These are phyloP conservation scores for Operophtera brumata DNA, from an alignment of 2,888 invertebrate genomes.

Conservation along the genomic window DNA sequence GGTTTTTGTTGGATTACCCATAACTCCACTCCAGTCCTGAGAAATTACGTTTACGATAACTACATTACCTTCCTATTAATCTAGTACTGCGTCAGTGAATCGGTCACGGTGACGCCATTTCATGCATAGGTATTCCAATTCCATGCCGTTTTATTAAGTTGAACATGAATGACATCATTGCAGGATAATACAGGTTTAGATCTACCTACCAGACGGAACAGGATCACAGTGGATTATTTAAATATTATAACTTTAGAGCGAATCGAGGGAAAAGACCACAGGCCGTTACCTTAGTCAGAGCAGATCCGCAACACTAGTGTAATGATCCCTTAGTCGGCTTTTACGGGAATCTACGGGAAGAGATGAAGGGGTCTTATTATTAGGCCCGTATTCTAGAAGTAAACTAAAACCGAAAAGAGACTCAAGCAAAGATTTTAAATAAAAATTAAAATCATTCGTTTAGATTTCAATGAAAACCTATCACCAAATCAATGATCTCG, in stretches of 20 bases:
- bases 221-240: too few relatives aligned
- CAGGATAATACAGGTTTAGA: neutral
- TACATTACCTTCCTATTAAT: neutral
- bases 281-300: too few relatives aligned
- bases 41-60: conserved; percentile 1
- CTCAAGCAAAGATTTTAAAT: too few relatives aligned
- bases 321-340: too few relatives aligned
- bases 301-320: too few relatives aligned
- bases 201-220: neutral
- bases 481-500: too few relatives aligned
- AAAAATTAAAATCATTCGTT: too few relatives aligned
- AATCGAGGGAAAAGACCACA: neutral
- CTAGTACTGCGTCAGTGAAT: neutral
- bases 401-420: too few relatives aligned
- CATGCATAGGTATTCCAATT: neutral
- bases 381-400: too few relatives aligned
- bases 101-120: neutral
- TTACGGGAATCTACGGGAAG: too few relatives aligned
- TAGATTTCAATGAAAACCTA: too few relatives aligned
- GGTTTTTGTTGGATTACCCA: conserved; percentile 1
- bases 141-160: neutral
- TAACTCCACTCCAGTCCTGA: neutral
- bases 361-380: too few relatives aligned
- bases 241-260: neutral
- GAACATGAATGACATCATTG: neutral